A percentile compares a stretch with the other conserved stretches of the same genome.
phyloP scores from a whole-genome alignment of 2,888 invertebrate genomes.

The Graphium colonna region DNA sequence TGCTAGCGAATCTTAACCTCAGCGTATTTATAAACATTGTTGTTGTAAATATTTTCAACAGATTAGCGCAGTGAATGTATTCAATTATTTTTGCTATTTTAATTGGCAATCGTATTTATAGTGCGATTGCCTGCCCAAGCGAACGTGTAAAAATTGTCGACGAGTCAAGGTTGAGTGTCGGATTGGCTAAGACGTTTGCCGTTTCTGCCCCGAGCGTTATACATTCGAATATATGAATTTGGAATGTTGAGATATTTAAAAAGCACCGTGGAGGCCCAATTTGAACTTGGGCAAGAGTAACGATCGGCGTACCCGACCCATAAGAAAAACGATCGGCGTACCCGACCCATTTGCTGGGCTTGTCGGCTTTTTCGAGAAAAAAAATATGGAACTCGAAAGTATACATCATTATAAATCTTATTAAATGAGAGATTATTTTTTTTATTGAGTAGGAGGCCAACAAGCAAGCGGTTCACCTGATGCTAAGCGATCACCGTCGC shows the following conservation, averaged over 20 bases:
- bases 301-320: background rate
- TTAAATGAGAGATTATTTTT: too few species aligned
- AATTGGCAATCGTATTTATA: constrained; percentile 17
- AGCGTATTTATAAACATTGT: background rate
- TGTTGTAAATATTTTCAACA: constrained; percentile 3
- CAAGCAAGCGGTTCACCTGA: too few species aligned
- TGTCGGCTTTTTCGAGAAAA: too few species aligned
- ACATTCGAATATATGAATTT: background rate
- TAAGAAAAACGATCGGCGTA: background rate
- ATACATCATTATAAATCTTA: too few species aligned
- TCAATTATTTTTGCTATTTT: too few species aligned
- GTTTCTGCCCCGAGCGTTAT: constrained; percentile 1
- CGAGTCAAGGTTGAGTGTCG: constrained; percentile 21
- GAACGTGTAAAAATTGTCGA: constrained; percentile 20
- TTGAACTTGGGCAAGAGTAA: background rate
- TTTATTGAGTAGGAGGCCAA: too few species aligned
- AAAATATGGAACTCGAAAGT: too few species aligned
- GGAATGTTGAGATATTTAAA: background rate
- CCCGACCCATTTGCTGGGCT: too few species aligned
- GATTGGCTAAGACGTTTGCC: constrained; percentile 13
- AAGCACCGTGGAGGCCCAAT: too few species aligned
- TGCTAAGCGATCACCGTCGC: too few species aligned
- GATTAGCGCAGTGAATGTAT: constrained; percentile 2
- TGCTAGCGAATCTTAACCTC: too few species aligned
- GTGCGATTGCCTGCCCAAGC: constrained; percentile 9